A percentile compares a stretch with the other conserved stretches of the same genome.
These are phyloP conservation scores for Melitaea cinxia DNA, from an alignment of 1,140 invertebrate species.

Conservation along the genomic window DNA sequence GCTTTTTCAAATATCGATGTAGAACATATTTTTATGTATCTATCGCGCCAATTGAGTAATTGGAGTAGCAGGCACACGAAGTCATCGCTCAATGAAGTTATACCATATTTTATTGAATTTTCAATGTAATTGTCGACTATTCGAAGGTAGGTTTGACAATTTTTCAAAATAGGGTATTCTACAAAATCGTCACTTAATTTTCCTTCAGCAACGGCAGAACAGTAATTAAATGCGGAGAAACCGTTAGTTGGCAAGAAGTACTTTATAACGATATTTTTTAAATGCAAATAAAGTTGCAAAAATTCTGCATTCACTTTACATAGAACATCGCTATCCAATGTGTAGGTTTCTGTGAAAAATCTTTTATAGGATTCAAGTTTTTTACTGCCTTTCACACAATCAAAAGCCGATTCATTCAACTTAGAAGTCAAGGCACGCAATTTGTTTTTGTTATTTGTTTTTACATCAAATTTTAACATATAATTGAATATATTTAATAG, in stretches of 20 bases:
- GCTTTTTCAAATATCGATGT: conserved; percentile 55
- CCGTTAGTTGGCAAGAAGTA: conserved; percentile 25
- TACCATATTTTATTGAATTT: conserved; percentile 49
- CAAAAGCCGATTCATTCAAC: conserved; percentile 45
- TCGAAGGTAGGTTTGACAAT: conserved; percentile 69
- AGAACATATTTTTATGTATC: conserved; percentile 70
- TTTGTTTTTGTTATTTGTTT: conserved; percentile 27
- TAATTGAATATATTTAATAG: conserved; percentile 35
- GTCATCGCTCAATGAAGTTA: conserved; percentile 47
- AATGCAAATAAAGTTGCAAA: conserved; percentile 55
- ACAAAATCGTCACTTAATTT: conserved; percentile 73
- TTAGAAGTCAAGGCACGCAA: conserved; percentile 21
- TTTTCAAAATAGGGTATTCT: conserved; percentile 79
- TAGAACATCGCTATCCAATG: conserved; percentile 33
- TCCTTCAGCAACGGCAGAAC: conserved; percentile 54
- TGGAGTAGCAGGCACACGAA: conserved; percentile 51
- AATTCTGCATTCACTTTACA: conserved; percentile 49
- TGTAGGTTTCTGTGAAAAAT: conserved; percentile 57
- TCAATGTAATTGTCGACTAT: conserved; percentile 65
- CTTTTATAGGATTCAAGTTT: conserved; percentile 44
- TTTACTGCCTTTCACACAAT: conserved; percentile 22
- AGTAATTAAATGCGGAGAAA: conserved; percentile 70
- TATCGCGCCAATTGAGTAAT: conserved; percentile 75
- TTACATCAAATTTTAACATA: conserved; percentile 41
- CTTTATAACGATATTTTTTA: conserved; percentile 45